Base-by-base conservation (phyloP, 2,113 vertebrate genomes). In the Corvus cornix region DNA sequence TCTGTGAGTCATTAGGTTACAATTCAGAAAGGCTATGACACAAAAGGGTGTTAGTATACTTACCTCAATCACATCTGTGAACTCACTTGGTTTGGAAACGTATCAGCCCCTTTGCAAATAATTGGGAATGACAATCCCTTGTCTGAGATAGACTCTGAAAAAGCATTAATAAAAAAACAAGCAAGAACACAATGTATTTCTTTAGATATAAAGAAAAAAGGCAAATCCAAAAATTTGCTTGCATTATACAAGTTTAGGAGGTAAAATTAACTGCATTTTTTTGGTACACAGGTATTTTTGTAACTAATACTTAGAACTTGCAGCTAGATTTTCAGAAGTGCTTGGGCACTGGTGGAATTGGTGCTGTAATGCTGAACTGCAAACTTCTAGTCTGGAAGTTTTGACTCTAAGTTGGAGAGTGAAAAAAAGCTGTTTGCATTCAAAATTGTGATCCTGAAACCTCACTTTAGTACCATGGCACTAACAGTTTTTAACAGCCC, bases 1-100 rank as follows among this genome's bases (percentile, higher is more conserved):
- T 74, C 59, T 20, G 53, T 93, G 95, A 96, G 69, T 90, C 93
- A 90, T 37, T 28, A 33, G 43, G 69, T 75, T 93, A 70, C 64
- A 77, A 70, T 84, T 33, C 76, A 92, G 76, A 89, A 86, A 81
- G 24, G 33, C 79, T 51, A 19, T 78, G 72, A 86, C 64, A 79
- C 41, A 64, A 63, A 79, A 69, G 68, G 70, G 66, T 84, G 80
- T 92, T 41, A 70, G 59, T 33, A 15, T 33, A 43, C 19, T 63
- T 51, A 92, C 80, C 52, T 90, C 83, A 80, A 86, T 90, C 73
- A 81, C 28, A 52, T 30, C 44, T 68, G 22, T 56, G n/a, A 15
- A 24, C 19, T 69, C 39, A 35, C 14, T 53, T 44, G 30, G 30
- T 69, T 86, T 88, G 72, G 64, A 94, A 93, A 77, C 30, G 11